Conservation (phyloP, 2,113 vertebrate genomes). For the Microcebus lehilahytsara region DNA sequence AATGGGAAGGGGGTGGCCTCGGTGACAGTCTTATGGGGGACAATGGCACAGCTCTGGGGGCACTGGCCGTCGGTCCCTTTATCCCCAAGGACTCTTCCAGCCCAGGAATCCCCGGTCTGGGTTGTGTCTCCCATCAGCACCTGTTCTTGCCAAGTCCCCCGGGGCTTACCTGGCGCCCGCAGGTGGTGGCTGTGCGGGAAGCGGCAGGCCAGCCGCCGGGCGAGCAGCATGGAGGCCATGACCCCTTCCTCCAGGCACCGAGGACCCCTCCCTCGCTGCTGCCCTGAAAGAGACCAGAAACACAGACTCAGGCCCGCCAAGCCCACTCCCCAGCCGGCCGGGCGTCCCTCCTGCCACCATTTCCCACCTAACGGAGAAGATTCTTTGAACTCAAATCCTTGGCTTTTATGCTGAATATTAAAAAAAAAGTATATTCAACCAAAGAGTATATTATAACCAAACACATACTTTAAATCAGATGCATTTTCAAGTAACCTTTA, state of each 20-base stretch:
- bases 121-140: neutral
- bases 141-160: neutral
- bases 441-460: neutral
- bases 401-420: neutral
- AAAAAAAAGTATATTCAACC: too few species aligned
- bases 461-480: fast-evolving
- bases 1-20: fast-evolving
- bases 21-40: neutral
- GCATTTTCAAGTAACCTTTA: neutral
- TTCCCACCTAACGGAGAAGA: neutral
- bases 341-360: fast-evolving
- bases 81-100: neutral
- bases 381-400: neutral
- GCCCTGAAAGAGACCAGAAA: slow-evolving; percentile 63
- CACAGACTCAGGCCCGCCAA: neutral
- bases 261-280: neutral
- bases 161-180: slow-evolving; percentile 80
- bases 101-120: neutral
- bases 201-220: slow-evolving; percentile 83
- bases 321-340: neutral
- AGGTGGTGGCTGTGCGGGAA: slow-evolving; percentile 86
- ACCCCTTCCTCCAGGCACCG: slow-evolving; percentile 29
- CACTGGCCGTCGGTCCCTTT: neutral
- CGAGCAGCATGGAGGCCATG: slow-evolving; percentile 91
- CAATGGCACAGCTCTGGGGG: neutral